These are phyloP conservation scores for Mus spicilegus DNA, from an alignment of 2,113 vertebrate species.

Conservation along the genomic window DNA sequence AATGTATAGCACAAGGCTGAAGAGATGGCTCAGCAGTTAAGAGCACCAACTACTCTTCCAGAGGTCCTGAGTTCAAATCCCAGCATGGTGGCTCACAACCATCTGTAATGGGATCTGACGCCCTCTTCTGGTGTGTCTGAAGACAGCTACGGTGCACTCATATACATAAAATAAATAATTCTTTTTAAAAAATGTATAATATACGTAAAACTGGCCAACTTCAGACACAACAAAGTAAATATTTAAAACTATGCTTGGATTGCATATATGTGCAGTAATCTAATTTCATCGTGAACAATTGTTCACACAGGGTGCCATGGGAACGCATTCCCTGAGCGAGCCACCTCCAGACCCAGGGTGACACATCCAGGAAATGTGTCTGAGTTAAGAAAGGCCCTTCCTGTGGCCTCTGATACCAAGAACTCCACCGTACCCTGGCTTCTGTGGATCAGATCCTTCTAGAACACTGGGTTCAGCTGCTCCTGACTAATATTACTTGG, in stretches of 20 bases:
- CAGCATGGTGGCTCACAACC: too few species aligned
- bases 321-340: neutral
- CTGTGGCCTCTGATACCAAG: fast-evolving
- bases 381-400: neutral
- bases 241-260: neutral
- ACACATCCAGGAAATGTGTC: neutral
- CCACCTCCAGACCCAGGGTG: neutral
- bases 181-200: neutral
- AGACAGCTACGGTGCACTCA: too few species aligned
- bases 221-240: neutral
- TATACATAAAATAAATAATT: too few species aligned
- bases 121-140: too few species aligned
- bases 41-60: too few species aligned
- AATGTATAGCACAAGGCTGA: too few species aligned
- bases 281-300: neutral
- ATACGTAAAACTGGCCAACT: neutral
- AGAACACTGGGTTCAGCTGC: neutral
- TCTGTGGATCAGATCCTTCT: neutral
- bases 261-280: fast-evolving
- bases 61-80: too few species aligned
- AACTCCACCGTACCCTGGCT: neutral
- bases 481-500: neutral
- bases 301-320: neutral
- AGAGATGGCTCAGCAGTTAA: too few species aligned
- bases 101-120: too few species aligned